phyloP scores from a whole-genome alignment of 2,888 invertebrate species.

The Sesia apiformis region DNA sequence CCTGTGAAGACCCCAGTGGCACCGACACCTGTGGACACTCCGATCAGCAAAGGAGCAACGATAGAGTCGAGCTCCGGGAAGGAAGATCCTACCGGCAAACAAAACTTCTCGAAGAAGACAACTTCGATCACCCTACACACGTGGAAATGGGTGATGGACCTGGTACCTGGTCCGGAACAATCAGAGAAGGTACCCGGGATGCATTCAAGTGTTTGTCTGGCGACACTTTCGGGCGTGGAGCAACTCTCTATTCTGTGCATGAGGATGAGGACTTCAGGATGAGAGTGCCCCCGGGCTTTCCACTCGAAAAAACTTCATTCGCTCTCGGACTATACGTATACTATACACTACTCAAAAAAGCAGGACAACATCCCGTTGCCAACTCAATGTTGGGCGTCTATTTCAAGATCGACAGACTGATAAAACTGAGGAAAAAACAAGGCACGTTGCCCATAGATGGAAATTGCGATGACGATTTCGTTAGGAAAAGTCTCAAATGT shows the following conservation, averaged over 20 bases:
- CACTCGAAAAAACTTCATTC: no score
- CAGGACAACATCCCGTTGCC: no score
- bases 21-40: not conserved
- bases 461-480: no score
- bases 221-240: not conserved
- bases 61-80: not conserved
- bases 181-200: not conserved
- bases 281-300: not conserved
- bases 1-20: not conserved
- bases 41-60: not conserved
- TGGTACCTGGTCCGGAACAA: not conserved
- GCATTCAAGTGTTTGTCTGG: not conserved
- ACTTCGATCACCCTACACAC: no score
- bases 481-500: no score
- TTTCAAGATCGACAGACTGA: no score
- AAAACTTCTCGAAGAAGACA: not conserved
- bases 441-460: no score
- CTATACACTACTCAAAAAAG: no score
- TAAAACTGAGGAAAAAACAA: no score
- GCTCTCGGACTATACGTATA: no score
- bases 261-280: not conserved
- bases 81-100: not conserved
- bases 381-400: no score
- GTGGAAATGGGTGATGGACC: not conserved
- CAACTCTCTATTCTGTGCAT: not conserved